Base-by-base conservation (phyloP, 2,113 vertebrate genomes). In the Cebidichthys violaceus region DNA sequence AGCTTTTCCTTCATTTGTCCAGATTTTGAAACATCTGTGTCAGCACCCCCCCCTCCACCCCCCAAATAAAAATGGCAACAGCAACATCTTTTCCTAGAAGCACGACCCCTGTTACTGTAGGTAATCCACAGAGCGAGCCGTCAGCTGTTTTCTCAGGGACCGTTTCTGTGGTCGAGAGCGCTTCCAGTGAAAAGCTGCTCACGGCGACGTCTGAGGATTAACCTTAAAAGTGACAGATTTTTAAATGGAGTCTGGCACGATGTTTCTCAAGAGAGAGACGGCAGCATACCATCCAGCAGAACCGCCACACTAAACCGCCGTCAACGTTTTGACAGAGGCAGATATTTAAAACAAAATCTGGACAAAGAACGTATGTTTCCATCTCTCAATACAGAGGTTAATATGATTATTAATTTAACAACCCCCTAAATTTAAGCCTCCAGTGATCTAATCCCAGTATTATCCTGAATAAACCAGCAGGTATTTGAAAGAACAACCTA, bases 21-120 rank as follows among this genome's bases (percentile, higher is more conserved):
- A 33, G 27, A 8, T 45, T 45, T 29, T 43, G 9, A 43, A 29
- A 33, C 9, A 33, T 43, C 37, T 11, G 14, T 18, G 33, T 27
- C 50, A 27, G 4, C 8, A 24, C 4, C 27, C 4, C 35, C 43
- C 43, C 43, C 13, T 4, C 18, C 18, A 18, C 4, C 41, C 43
- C 43, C 43, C 14, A 47, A n/a, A 75, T 65, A 81, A 71, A 81
- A 71, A 45, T 10, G 29, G 31, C 13, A 54, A n/a, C 41, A 52
- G 18, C 22, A 62, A 17, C n/a, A 75, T 33, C 11, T 71, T 66
- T 75, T 70, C 82, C 77, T 41, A 5, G 66, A 76, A 71, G 43
- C 67, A 47, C 60, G 0, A 22, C 35, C 67, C 41, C 33, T 43
- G 37, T 64, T 24, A 39, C 50, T 59, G 33, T 14, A 29, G 50